Percentiles rank a stretch among this genome's conserved stretches.
These are phyloP conservation scores for Drosophila falleni DNA, from an alignment of 2,888 invertebrate species.

Conservation along the genomic window DNA sequence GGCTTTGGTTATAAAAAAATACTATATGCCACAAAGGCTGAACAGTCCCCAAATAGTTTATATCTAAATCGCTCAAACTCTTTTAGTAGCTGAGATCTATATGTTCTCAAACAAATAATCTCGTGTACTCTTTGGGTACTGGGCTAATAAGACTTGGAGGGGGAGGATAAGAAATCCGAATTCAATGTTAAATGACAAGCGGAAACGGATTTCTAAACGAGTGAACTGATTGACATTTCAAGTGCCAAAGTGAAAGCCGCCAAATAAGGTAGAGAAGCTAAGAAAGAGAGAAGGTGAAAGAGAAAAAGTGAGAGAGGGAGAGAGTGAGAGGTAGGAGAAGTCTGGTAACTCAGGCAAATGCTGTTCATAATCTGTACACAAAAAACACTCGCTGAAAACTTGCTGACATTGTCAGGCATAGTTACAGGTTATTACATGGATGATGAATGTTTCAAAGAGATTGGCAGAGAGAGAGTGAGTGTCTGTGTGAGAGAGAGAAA, in stretches of 20 bases:
- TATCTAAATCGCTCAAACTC: too few relatives aligned
- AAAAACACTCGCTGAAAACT: conserved; percentile 43
- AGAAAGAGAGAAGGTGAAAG: conserved; percentile 7
- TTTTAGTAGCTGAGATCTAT: too few relatives aligned
- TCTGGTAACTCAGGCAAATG: conserved; percentile 32
- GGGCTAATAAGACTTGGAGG: neutral
- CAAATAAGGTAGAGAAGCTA: conserved; percentile 3
- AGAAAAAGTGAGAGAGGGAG: neutral
- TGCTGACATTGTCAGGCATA: conserved; percentile 13
- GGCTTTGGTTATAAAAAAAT: too few relatives aligned
- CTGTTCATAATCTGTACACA: conserved; percentile 25
- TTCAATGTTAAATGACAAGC: conserved; percentile 67
- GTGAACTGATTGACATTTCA: conserved; percentile 69
- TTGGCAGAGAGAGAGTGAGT: neutral
- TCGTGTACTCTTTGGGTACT: neutral
- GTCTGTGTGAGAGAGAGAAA: too few relatives aligned
- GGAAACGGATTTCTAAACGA: conserved; percentile 76
- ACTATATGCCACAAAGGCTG: too few relatives aligned
- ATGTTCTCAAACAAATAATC: too few relatives aligned
- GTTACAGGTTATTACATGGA: conserved; percentile 39
- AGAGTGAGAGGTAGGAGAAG: neutral
- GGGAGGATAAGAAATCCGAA: conserved; percentile 11
- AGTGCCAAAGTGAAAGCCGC: conserved; percentile 33
- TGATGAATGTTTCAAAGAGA: conserved; percentile 19
- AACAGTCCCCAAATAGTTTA: too few relatives aligned